Evolutionary conservation across 2,888 invertebrate genomes (phyloP).

Genomic region (Drosophila multiciliata): DNA sequence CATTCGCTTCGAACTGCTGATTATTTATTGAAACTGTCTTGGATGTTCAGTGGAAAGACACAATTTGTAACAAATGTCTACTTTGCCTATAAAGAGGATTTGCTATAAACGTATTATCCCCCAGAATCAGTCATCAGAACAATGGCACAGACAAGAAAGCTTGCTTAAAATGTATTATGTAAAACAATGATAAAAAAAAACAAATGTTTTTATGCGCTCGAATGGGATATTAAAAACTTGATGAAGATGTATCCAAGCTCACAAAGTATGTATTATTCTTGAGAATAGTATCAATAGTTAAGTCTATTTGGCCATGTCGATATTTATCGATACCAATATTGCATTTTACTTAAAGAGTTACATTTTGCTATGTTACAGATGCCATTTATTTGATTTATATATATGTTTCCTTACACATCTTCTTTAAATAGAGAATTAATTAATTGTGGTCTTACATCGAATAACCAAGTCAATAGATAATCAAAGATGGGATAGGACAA

Average conservation of each 20-base stretch:
- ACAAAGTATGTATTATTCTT: too few relatives aligned
- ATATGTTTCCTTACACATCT: conserved; percentile 12
- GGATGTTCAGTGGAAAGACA: conserved; percentile 25
- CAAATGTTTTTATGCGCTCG: background rate
- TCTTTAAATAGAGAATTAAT: conserved; percentile 29
- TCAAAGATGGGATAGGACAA: too few relatives aligned
- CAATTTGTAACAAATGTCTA: conserved; percentile 35
- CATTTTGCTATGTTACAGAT: too few relatives aligned
- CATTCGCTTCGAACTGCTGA: conserved; percentile 26
- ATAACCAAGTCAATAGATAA: conserved; percentile 24
- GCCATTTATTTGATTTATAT: too few relatives aligned
- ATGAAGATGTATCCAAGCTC: too few relatives aligned
- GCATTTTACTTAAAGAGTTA: too few relatives aligned
- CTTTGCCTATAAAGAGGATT: conserved; percentile 26
- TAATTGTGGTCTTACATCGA: conserved; percentile 27
- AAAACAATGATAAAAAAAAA: background rate
- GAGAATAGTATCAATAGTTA: too few relatives aligned
- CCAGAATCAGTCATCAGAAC: background rate
- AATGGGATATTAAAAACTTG: background rate
- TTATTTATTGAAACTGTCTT: conserved; percentile 24
- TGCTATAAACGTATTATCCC: background rate
- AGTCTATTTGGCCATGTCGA: too few relatives aligned
- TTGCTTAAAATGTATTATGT: background rate
- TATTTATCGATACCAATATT: too few relatives aligned
- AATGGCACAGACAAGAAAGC: background rate